Evolutionary conservation across 1,140 invertebrate species (phyloP), one percentile per base, ranked within the genome.

Genomic region (Antheraea mylitta): DNA sequence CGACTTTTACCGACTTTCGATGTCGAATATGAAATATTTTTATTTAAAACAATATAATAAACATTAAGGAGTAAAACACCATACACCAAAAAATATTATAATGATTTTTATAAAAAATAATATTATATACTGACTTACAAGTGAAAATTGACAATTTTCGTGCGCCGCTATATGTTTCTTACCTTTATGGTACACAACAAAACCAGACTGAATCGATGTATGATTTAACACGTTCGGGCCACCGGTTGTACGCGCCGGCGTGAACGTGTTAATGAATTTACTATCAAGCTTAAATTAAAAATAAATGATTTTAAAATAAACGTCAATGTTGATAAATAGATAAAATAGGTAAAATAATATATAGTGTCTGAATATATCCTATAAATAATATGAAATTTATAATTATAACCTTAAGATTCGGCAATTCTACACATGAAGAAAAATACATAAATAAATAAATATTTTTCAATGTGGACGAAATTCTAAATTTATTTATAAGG

Each of bases 221-320:
- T n/a, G n/a, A n/a, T n/a, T n/a, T n/a, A n/a, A n/a, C n/a, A n/a
- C n/a, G n/a, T n/a, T n/a, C n/a, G n/a, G n/a, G n/a, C n/a, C n/a
- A n/a, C n/a, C n/a, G n/a, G n/a, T n/a, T n/a, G n/a, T n/a, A n/a
- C n/a, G n/a, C n/a, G n/a, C n/a, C n/a, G n/a, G n/a, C n/a, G n/a
- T n/a, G n/a, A n/a, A n/a, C n/a, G n/a, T n/a, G n/a, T n/a, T n/a
- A n/a, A 53, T 53, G 45, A 53, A 53, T 53, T 53, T 53, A 53
- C 45, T 53, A n/a, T 53, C 45, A 53, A 53, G 45, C 45, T 53
- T 53, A 53, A 53, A 53, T n/a, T 6, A 53, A 42, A 42, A 53
- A 5, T 10, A 2, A 16, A 53, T 2, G 45, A 9, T 53, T 53
- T 53, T 53, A n/a, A 42, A 53, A 53, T 53, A 53, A 13, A 53